These are phyloP conservation scores for Pterois miles DNA, from an alignment of 2,797 vertebrate species.

Conservation along the genomic window DNA sequence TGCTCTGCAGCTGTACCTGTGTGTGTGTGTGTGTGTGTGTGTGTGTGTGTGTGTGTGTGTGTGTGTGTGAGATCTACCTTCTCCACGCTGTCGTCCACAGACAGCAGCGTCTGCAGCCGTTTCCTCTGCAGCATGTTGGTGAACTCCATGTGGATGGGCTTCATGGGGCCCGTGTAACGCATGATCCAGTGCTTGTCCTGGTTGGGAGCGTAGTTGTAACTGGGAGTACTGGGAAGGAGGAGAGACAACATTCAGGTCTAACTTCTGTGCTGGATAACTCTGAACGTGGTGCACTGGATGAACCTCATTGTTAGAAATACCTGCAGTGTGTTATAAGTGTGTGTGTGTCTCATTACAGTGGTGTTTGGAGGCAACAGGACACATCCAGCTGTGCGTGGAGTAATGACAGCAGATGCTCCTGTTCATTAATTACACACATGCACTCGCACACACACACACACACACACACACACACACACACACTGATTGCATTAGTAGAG, in stretches of 20 bases:
- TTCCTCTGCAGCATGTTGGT: conserved; percentile 96
- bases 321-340: background rate
- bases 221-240: conserved; percentile 87
- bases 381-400: conserved; percentile 8
- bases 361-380: background rate
- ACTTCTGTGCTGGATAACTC: no score
- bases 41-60: background rate
- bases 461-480: conserved; percentile 10
- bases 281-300: no score
- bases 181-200: conserved; percentile 99
- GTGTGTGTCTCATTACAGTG: background rate
- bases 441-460: background rate
- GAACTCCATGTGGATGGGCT: conserved; percentile 98
- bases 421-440: conserved; percentile 36
- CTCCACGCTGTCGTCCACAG: conserved; percentile 95
- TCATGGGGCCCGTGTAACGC: conserved; percentile 97
- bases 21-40: background rate
- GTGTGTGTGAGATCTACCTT: conserved; percentile 80
- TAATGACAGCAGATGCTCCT: conserved; percentile 30
- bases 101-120: conserved; percentile 94
- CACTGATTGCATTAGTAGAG: background rate
- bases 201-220: conserved; percentile 97
- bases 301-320: no score
- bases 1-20: background rate
- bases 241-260: no score